Base-by-base conservation (phyloP, 2,113 vertebrate genomes). In the Chlorodrepanis virens region DNA sequence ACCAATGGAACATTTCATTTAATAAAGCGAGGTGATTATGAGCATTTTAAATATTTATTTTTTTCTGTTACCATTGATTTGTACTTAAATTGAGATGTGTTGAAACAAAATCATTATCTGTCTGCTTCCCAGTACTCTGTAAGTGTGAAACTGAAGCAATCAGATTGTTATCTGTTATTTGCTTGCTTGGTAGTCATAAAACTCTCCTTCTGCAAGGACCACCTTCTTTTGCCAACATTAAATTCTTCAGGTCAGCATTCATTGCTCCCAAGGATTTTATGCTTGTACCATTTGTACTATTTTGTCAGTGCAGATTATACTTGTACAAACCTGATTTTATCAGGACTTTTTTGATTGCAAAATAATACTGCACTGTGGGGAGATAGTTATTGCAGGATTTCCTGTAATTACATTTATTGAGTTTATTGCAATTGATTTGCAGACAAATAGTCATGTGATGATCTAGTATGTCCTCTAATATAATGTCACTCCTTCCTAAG, bases 341-440 rank as follows among this genome's bases (percentile, higher is more conserved):
- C 82, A 47, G 45, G 33, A 31, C 37, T 27, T 89, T 92, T 84
- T 59, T 87, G 47, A 53, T 39, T 74, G 75, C 24, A 49, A 81
- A 78, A 59, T 78, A 90, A 63, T 74, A 44, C 16, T 54, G 24
- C 4, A 6, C 63, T 90, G 35, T 71, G 71, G 86, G 75, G 60
- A 92, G 60, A 47, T 12, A 45, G 79, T 25, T 83, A 65, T 59
- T 83, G 59, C 39, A 59, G 64, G 35, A 70, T 91, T 91, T 80
- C 14, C 78, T 89, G 25, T 91, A 91, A 86, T 96, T 77, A 50
- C 19, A 77, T 90, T 88, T 88, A 63, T 53, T 89, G 89, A 95
- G 12, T 54, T 94, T 80, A 80, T 67, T 70, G 56, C 57, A 80
- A 81, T 75, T 85, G 79, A 90, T 90, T 88, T 92, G 42, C 47